These are phyloP conservation scores for Panurus biarmicus DNA, from an alignment of 2,113 vertebrate species.

Conservation along the genomic window DNA sequence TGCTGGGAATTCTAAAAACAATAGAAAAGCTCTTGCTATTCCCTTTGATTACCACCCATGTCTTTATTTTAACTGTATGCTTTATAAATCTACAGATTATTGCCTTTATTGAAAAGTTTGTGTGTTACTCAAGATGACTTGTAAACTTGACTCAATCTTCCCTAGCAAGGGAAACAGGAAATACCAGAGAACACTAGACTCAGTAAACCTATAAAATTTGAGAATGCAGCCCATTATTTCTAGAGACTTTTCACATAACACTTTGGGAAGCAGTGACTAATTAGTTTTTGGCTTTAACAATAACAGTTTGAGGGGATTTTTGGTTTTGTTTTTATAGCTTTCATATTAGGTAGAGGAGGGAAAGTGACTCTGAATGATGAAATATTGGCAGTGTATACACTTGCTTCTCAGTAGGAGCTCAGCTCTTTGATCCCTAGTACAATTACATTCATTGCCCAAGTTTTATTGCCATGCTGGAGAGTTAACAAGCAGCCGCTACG, in stretches of 20 bases:
- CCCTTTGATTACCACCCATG: constrained; percentile 53
- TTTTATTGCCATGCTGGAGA: constrained; percentile 56
- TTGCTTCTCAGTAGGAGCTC: constrained; percentile 76
- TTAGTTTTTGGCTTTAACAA: constrained; percentile 91
- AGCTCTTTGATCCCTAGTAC: constrained; percentile 68
- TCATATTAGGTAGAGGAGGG: constrained; percentile 78
- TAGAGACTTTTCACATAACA: constrained; percentile 88
- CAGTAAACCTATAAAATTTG: constrained; percentile 92
- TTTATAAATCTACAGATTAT: constrained; percentile 77
- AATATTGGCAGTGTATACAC: constrained; percentile 70
- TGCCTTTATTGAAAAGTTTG: constrained; percentile 79
- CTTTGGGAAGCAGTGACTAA: constrained; percentile 91
- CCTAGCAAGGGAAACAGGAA: constrained; percentile 89
- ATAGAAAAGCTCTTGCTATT: constrained; percentile 9
- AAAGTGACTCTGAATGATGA: constrained; percentile 78
- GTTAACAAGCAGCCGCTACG: constrained; percentile 64
- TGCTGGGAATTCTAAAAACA: not conserved
- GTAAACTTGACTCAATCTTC: constrained; percentile 86
- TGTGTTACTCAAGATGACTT: constrained; percentile 86
- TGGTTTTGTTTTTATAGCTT: constrained; percentile 84
- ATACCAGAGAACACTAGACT: constrained; percentile 90
- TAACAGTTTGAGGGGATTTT: constrained; percentile 78
- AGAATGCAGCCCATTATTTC: constrained; percentile 89
- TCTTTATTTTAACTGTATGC: constrained; percentile 58
- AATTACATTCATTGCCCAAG: constrained; percentile 69